phyloP scores from a whole-genome alignment of 1,140 invertebrate species.

The Sycophila sp. region DNA sequence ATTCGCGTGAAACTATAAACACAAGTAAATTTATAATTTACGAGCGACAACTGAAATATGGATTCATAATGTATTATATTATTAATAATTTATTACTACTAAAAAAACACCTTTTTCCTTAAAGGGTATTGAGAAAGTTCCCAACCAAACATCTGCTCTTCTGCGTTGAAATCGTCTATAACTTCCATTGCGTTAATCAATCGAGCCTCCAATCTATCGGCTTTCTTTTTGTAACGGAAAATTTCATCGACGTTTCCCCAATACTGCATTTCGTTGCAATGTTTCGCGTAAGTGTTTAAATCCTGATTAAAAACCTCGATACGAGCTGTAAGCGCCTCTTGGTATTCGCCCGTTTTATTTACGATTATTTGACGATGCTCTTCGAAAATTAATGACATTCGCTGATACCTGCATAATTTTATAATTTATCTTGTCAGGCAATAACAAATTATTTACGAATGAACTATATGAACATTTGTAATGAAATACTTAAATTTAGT shows the following conservation, averaged over 20 bases:
- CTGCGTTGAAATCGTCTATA: constrained; percentile 91
- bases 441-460: no score
- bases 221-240: constrained; percentile 84
- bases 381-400: constrained; percentile 82
- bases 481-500: no score
- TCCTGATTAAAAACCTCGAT: constrained; percentile 82
- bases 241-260: constrained; percentile 91
- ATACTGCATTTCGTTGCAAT: constrained; percentile 87
- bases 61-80: no score
- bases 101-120: constrained; percentile 77
- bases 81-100: no score
- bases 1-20: no score
- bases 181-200: constrained; percentile 77
- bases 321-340: constrained; percentile 78
- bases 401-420: constrained; percentile 67
- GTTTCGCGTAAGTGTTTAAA: constrained; percentile 80
- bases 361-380: constrained; percentile 83
- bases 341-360: constrained; percentile 87
- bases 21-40: background rate
- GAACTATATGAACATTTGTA: no score
- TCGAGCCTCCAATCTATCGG: constrained; percentile 76
- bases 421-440: background rate
- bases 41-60: background rate
- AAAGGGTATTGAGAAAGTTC: constrained; percentile 89
- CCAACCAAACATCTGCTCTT: constrained; percentile 91